Conservation (phyloP, 2,888 invertebrate species). For the Tipula unca region DNA sequence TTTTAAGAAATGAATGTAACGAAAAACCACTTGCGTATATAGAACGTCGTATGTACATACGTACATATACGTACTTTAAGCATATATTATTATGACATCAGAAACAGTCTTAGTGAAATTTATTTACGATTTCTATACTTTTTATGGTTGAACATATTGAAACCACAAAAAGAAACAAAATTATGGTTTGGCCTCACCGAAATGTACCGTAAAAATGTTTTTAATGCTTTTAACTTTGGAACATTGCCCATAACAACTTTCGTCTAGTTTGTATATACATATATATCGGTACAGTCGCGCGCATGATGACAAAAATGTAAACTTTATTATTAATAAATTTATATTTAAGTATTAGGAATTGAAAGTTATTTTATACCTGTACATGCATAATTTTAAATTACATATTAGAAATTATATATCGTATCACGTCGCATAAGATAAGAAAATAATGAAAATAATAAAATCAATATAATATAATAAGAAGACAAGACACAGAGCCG, state of each 20-base stretch:
- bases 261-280: background rate
- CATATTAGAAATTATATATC: background rate
- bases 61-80: background rate
- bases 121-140: background rate
- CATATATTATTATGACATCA: background rate
- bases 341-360: background rate
- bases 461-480: background rate
- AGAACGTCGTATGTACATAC: background rate
- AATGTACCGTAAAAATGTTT: background rate
- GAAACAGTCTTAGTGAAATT: background rate
- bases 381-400: background rate
- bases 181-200: background rate
- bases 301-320: background rate
- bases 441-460: background rate
- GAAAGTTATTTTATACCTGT: background rate
- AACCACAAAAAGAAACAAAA: background rate
- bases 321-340: background rate
- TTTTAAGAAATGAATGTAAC: background rate
- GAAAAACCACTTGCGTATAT: background rate
- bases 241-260: background rate
- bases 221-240: background rate
- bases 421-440: background rate
- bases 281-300: background rate
- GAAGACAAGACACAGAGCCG: background rate
- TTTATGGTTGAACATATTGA: background rate